A percentile compares a stretch with the other conserved stretches of the same genome.
Evolutionary conservation across 2,888 invertebrate genomes (phyloP).

Genomic region (Acrobasis suavella): DNA sequence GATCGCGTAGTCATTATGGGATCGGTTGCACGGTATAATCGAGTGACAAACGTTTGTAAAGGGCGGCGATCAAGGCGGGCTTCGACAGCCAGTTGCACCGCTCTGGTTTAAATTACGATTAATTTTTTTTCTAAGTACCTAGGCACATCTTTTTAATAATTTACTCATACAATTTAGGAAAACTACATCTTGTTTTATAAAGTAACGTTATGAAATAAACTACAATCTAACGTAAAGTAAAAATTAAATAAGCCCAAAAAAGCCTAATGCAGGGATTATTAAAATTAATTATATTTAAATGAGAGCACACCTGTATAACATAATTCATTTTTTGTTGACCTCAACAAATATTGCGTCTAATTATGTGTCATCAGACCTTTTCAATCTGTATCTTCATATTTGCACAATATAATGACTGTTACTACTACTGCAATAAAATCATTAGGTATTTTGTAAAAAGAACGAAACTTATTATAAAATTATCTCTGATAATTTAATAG

Average conservation of each 20-base stretch:
- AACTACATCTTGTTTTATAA: too few species aligned
- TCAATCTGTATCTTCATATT: not conserved
- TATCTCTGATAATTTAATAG: conserved; percentile 16
- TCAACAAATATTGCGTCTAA: too few species aligned
- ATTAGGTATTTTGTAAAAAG: not conserved
- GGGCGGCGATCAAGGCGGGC: conserved; percentile 58
- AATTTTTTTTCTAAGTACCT: not conserved
- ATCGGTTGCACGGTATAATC: conserved; percentile 70
- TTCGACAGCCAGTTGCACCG: conserved; percentile 25
- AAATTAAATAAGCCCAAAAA: too few species aligned
- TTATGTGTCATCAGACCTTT: not conserved
- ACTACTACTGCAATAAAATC: not conserved
- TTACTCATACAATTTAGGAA: not conserved
- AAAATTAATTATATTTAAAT: too few species aligned
- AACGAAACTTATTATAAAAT: conserved; percentile 5
- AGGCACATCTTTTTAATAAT: not conserved
- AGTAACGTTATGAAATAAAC: too few species aligned
- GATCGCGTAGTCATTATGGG: conserved; percentile 69
- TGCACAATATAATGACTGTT: not conserved
- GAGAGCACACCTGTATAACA: not conserved
- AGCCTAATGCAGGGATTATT: too few species aligned
- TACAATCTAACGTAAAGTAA: too few species aligned
- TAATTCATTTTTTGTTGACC: not conserved
- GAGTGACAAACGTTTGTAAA: conserved; percentile 77
- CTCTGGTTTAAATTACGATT: conserved; percentile 7